These are phyloP conservation scores for Drosophila lacicola DNA, from an alignment of 2,888 invertebrate species.

Conservation along the genomic window DNA sequence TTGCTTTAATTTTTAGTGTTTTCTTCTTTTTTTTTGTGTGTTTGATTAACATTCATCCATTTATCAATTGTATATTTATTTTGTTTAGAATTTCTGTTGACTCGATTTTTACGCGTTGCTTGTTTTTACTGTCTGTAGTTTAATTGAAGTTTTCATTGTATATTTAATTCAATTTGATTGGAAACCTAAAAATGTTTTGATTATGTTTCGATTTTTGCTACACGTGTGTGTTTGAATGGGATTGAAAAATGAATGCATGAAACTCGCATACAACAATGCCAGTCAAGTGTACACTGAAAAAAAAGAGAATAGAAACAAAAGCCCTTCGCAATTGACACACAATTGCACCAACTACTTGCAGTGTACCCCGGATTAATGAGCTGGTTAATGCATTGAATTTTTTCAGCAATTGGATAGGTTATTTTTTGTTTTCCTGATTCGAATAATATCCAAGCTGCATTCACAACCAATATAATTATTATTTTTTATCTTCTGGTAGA, in stretches of 20 bases:
- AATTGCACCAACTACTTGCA: constrained; percentile 25
- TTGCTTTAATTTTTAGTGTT: constrained; percentile 32
- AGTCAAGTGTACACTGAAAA: constrained; percentile 65
- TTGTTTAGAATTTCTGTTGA: constrained; percentile 61
- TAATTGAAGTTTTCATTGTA: constrained; percentile 60
- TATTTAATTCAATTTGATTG: constrained; percentile 75
- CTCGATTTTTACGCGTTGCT: constrained; percentile 42
- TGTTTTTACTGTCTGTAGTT: constrained; percentile 46
- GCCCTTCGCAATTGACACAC: constrained; percentile 1
- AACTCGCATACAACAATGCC: constrained; percentile 1
- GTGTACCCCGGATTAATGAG: constrained; percentile 31
- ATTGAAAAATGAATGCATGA: constrained; percentile 37
- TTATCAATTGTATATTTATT: constrained; percentile 58
- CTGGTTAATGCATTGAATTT: constrained; percentile 48
- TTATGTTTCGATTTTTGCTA: constrained; percentile 76
- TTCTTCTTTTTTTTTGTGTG: constrained; percentile 38
- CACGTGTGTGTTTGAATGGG: constrained; percentile 36
- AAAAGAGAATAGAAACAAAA: background rate
- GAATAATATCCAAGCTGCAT: constrained; percentile 73
- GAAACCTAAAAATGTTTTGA: constrained; percentile 79
- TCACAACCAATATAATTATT: constrained; percentile 79
- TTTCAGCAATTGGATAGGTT: constrained; percentile 67
- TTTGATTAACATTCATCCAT: constrained; percentile 71
- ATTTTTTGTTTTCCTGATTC: constrained; percentile 56
- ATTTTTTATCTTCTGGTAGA: constrained; percentile 33